A percentile compares a stretch with the other conserved stretches of the same genome.
These are phyloP conservation scores for Cantharis nigra DNA, from an alignment of 2,888 invertebrate genomes.

Conservation along the genomic window DNA sequence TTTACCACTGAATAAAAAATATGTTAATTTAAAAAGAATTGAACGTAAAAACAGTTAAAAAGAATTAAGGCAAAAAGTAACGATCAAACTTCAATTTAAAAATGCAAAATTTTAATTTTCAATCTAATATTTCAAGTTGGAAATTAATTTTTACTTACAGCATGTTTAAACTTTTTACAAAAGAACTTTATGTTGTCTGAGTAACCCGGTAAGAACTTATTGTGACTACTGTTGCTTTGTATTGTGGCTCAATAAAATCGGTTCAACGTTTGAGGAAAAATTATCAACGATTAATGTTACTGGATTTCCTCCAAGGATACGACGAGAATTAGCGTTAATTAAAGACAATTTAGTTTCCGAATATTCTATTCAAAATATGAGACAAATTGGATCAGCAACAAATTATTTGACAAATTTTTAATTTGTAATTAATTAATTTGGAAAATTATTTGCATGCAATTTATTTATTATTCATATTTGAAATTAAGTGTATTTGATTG, in stretches of 20 bases:
- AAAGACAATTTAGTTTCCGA: neutral
- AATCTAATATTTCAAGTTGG: neutral
- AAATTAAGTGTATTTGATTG: neutral
- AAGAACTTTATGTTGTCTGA: neutral
- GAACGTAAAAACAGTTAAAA: neutral
- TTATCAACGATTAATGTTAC: neutral
- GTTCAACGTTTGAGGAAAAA: neutral
- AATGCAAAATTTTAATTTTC: neutral
- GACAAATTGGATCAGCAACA: neutral
- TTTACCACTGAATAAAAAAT: neutral
- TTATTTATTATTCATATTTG: neutral
- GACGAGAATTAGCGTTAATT: neutral
- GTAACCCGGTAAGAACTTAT: neutral
- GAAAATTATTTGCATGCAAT: neutral
- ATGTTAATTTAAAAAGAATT: neutral
- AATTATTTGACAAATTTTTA: neutral
- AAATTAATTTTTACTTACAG: neutral
- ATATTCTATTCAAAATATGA: neutral
- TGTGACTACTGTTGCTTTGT: neutral
- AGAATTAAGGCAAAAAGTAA: neutral
- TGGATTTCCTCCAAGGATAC: neutral
- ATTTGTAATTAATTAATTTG: neutral
- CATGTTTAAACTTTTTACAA: neutral
- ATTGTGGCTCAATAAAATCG: neutral
- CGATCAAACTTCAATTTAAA: neutral